Evolutionary conservation across 2,797 vertebrate species (phyloP).

Genomic region (Cyclura pinguis): DNA sequence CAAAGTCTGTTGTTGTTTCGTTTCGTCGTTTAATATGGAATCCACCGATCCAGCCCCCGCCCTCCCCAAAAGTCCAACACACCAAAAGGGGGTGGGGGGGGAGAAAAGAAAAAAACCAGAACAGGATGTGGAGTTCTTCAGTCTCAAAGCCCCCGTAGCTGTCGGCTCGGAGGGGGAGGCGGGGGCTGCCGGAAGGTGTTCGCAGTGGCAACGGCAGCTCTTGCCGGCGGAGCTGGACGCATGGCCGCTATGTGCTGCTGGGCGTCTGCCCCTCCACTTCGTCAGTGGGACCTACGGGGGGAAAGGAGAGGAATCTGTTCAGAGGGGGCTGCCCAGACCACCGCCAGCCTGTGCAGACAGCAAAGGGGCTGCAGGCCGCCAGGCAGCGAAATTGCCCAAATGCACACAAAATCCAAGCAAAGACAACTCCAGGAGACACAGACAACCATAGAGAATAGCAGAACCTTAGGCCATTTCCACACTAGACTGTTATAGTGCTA

Average conservation of each 20-base stretch:
- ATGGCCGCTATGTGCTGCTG: constrained; percentile 95
- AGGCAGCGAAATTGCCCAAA: too few species aligned
- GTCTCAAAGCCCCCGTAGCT: constrained; percentile 81
- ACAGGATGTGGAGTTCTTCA: constrained; percentile 88
- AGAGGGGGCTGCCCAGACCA: neutral
- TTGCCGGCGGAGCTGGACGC: constrained; percentile 76
- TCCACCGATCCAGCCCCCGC: constrained; percentile 73
- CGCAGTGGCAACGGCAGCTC: constrained; percentile 79
- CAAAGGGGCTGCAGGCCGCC: too few species aligned
- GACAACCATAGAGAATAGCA: too few species aligned
- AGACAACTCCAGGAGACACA: too few species aligned
- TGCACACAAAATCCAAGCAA: too few species aligned
- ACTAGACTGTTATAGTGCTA: too few species aligned
- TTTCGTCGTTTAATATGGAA: constrained; percentile 63
- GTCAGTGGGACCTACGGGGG: constrained; percentile 86
- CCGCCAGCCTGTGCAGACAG: neutral
- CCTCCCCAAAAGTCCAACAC: constrained; percentile 65
- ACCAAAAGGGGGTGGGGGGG: neutral
- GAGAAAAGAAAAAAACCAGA: constrained; percentile 83
- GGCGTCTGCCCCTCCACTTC: constrained; percentile 88
- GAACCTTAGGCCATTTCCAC: too few species aligned
- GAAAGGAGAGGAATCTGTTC: neutral
- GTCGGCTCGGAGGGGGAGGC: constrained; percentile 83
- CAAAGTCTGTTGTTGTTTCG: constrained; percentile 68
- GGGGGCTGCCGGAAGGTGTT: constrained; percentile 82